Conservation (phyloP, 2,888 invertebrate genomes). For the Phrixothrix hirtus region DNA sequence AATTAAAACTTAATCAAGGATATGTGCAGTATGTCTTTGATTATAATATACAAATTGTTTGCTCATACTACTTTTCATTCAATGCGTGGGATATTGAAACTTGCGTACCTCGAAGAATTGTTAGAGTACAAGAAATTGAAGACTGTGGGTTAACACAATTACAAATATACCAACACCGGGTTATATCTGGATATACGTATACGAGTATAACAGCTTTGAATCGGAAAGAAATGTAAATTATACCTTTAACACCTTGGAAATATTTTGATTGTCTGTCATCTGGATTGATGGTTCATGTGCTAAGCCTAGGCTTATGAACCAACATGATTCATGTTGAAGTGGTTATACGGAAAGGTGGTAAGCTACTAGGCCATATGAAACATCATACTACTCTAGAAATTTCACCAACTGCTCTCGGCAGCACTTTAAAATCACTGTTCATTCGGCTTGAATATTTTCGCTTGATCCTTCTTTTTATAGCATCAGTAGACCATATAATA, state of each 20-base stretch:
- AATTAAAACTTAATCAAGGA: background rate
- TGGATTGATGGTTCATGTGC: too few species aligned
- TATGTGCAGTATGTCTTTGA: background rate
- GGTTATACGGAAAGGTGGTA: too few species aligned
- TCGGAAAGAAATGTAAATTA: too few species aligned
- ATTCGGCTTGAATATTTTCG: background rate
- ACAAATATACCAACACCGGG: background rate
- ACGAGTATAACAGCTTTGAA: too few species aligned
- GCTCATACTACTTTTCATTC: too few species aligned
- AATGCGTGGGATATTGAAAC: background rate
- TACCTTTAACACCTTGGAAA: too few species aligned
- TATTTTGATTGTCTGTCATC: too few species aligned
- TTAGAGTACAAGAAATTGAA: background rate
- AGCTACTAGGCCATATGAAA: too few species aligned
- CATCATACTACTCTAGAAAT: too few species aligned
- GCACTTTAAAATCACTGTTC: background rate
- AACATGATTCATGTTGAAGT: background rate
- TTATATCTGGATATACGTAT: too few species aligned
- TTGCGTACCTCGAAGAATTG: background rate
- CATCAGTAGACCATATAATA: background rate
- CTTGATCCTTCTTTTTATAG: background rate
- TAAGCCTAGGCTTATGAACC: too few species aligned
- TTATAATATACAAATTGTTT: too few species aligned
- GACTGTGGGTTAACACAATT: background rate
- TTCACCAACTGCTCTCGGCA: background rate